Evolutionary conservation across 2,113 vertebrate genomes (phyloP).

Genomic region (Gorsachius goisagi): DNA sequence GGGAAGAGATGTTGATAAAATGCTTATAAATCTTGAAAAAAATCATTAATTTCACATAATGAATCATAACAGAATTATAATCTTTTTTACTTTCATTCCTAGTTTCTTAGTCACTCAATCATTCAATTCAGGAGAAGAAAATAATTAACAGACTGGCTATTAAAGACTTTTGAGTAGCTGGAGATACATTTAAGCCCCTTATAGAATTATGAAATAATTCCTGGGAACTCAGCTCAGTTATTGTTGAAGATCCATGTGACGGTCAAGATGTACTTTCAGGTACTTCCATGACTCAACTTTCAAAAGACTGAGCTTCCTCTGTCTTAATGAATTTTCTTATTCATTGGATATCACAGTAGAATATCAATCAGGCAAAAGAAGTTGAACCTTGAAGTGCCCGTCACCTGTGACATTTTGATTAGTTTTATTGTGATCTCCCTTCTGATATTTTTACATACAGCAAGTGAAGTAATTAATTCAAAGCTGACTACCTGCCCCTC

Average conservation of each 20-base stretch:
- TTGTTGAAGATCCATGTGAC: background rate
- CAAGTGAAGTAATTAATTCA: background rate
- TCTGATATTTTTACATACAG: background rate
- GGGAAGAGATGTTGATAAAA: background rate
- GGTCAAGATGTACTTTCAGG: background rate
- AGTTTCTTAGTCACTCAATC: background rate
- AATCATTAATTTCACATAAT: background rate
- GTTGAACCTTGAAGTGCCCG: background rate
- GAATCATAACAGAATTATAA: background rate
- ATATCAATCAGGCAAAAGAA: background rate
- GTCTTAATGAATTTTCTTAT: background rate
- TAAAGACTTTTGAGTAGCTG: background rate
- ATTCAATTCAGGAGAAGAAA: background rate
- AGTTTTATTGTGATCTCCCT: background rate
- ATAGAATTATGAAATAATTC: background rate
- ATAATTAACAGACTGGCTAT: background rate
- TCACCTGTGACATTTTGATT: background rate
- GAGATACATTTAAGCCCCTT: accelerated
- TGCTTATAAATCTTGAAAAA: background rate
- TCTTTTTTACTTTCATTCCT: background rate
- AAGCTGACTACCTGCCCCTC: background rate
- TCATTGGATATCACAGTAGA: background rate
- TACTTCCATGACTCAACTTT: background rate
- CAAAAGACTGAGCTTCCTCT: background rate
- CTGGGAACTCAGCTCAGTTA: background rate